Conservation (phyloP, 92 coral and sea anemone species). For the Bergia puertoricense region DNA sequence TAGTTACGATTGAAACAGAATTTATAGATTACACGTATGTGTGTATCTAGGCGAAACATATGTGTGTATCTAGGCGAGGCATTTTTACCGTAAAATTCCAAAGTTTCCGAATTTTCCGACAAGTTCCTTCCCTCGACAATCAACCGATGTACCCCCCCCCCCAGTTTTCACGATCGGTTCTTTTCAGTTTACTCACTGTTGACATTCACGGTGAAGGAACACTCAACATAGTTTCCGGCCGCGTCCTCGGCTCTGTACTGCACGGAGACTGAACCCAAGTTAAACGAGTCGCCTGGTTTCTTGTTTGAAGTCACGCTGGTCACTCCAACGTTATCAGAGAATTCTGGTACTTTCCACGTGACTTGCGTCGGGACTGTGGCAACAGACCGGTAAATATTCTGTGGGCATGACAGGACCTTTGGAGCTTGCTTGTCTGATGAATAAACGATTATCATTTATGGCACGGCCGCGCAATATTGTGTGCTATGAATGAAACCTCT, state of each 20-base stretch:
- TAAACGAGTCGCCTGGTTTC: slow-evolving; percentile 56
- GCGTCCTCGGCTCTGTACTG: slow-evolving; percentile 65
- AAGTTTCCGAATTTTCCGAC: too few species aligned
- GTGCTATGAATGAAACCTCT: too few species aligned
- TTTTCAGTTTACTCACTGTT: slow-evolving; percentile 45
- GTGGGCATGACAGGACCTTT: slow-evolving; percentile 59
- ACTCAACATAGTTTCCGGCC: slow-evolving; percentile 53
- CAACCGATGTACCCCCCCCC: neutral
- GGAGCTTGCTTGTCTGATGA: slow-evolving; percentile 63
- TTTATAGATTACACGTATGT: too few species aligned
- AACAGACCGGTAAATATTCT: slow-evolving; percentile 37
- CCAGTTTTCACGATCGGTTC: neutral
- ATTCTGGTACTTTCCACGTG: slow-evolving; percentile 66
- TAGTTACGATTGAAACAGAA: too few species aligned
- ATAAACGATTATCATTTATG: neutral
- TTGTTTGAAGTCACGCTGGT: slow-evolving; percentile 55
- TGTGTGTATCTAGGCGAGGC: too few species aligned
- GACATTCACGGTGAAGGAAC: slow-evolving; percentile 53
- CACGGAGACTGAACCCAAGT: slow-evolving; percentile 46
- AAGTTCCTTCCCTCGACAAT: too few species aligned
- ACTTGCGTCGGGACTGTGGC: slow-evolving; percentile 21
- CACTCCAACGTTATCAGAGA: slow-evolving; percentile 68
- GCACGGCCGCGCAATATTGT: too few species aligned
- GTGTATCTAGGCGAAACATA: too few species aligned
- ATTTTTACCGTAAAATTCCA: too few species aligned